Base-by-base conservation (phyloP, 2,113 vertebrate genomes). In the Rallus limicola region DNA sequence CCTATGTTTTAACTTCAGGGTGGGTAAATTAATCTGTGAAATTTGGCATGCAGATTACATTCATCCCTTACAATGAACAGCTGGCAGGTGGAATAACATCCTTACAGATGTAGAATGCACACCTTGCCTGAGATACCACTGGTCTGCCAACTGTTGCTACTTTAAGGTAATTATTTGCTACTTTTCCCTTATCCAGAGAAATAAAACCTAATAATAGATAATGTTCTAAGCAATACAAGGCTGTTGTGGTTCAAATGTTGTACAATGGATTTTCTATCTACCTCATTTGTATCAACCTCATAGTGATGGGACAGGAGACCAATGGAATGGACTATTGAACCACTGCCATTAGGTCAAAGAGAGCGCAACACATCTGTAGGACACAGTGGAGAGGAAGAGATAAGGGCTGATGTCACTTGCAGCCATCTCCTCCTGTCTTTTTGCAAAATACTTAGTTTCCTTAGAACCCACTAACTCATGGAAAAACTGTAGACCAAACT, bases 381-480 rank as follows among this genome's bases (percentile, higher is more conserved):
- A 46, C 23, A 36, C 31, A 60, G 34, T 5, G 9, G 33, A 40
- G 3, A 34, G 9, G 38, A 62, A 70, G 11, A 82, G 17, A 5
- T 34, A 68, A 70, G 3, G 9, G 42, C 19, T 48, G 16, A 12
- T 65, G 24, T 58, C 14, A 65, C 20, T 20, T 44, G 31, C 24
- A 68, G 48, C 31, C 16, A 29, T 17, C 36, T 38, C 19, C 11
- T 67, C 38, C 31, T 59, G n/a, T 13, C 29, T 55, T 38, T 69
- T 81, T 64, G 48, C 17, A 70, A 82, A 52, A 21, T 40, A 31
- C 19, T 13, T 29, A 23, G 20, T 25, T 90, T 68, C 50, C 50
- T 53, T 48, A 84, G 20, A 65, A 63, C 48, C 4, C 0, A 0
- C 3, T 60, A 29, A 55, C 13, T 46, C 28, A 19, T 7, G 5